A percentile compares a stretch with the other conserved stretches of the same genome.
Evolutionary conservation across 2,888 invertebrate genomes (phyloP).

Genomic region (Leucozona laternaria): DNA sequence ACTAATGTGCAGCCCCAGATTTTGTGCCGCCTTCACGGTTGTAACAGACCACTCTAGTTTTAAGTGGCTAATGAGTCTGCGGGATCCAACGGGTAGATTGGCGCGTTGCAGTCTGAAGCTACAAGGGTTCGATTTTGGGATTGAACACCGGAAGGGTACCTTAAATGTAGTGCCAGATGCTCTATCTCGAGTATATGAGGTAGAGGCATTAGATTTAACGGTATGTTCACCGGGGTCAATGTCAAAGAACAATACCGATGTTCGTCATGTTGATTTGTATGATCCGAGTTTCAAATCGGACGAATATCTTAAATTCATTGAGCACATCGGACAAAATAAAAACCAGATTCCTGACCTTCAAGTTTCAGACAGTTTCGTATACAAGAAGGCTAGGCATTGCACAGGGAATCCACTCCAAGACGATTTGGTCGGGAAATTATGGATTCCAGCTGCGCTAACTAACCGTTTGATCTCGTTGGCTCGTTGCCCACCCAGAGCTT

Average conservation of each 20-base stretch:
- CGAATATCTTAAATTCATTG: too few relatives aligned
- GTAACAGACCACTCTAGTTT: background rate
- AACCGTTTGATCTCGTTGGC: background rate
- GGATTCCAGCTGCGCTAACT: background rate
- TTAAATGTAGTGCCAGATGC: slow-evolving; percentile 6
- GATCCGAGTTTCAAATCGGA: too few relatives aligned
- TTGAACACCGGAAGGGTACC: slow-evolving; percentile 11
- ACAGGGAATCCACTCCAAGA: too few relatives aligned
- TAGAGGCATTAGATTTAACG: background rate
- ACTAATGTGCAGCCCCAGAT: too few relatives aligned
- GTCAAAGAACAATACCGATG: background rate
- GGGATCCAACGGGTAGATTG: background rate
- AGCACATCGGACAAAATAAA: too few relatives aligned
- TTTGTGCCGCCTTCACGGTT: too few relatives aligned
- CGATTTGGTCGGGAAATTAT: too few relatives aligned
- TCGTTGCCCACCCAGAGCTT: slow-evolving; percentile 14
- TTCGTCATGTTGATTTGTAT: too few relatives aligned
- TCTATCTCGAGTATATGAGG: background rate
- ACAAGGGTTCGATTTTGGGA: slow-evolving; percentile 1
- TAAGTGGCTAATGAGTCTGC: background rate
- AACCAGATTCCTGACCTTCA: too few relatives aligned
- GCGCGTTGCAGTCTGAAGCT: background rate
- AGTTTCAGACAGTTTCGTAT: too few relatives aligned
- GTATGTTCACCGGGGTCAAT: background rate
- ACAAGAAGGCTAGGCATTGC: too few relatives aligned